A percentile compares a stretch with the other conserved stretches of the same genome.
Conservation (phyloP, 2,888 invertebrate genomes). For the Plebejus argus region DNA sequence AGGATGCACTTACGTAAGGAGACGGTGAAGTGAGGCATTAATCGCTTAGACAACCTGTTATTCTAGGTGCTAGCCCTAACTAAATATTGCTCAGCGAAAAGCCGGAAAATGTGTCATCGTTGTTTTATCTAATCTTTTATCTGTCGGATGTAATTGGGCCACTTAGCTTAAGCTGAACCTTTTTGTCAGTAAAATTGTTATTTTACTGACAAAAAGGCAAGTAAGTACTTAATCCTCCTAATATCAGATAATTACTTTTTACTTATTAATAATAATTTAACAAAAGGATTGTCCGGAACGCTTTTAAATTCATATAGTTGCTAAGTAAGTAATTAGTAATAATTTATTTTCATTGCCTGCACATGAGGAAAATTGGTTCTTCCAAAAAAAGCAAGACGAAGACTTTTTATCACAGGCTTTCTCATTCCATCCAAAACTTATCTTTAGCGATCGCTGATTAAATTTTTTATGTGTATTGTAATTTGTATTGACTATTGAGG, state of each 20-base stretch:
- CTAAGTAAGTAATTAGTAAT: too few relatives aligned
- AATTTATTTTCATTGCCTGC: too few relatives aligned
- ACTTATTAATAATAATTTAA: too few relatives aligned
- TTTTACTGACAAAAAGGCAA: background rate
- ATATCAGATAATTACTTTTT: background rate
- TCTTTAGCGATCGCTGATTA: background rate
- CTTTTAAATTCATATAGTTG: too few relatives aligned
- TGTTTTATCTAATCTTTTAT: slow-evolving; percentile 44
- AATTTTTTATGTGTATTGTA: background rate
- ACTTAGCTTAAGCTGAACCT: slow-evolving; percentile 37
- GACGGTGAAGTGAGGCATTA: too few relatives aligned
- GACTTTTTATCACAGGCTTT: background rate
- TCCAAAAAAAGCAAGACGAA: too few relatives aligned
- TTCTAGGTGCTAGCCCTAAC: background rate
- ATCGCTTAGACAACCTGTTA: background rate
- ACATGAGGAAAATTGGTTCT: too few relatives aligned
- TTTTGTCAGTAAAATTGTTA: background rate
- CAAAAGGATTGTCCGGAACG: too few relatives aligned
- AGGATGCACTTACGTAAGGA: too few relatives aligned
- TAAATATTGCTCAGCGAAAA: slow-evolving; percentile 13
- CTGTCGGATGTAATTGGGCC: slow-evolving; percentile 46
- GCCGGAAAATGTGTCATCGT: slow-evolving; percentile 23
- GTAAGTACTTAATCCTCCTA: background rate
- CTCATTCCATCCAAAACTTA: background rate
- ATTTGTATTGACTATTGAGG: background rate